These are phyloP conservation scores for Styela clava DNA, from an alignment of 23 tunicate species.

Conservation along the genomic window DNA sequence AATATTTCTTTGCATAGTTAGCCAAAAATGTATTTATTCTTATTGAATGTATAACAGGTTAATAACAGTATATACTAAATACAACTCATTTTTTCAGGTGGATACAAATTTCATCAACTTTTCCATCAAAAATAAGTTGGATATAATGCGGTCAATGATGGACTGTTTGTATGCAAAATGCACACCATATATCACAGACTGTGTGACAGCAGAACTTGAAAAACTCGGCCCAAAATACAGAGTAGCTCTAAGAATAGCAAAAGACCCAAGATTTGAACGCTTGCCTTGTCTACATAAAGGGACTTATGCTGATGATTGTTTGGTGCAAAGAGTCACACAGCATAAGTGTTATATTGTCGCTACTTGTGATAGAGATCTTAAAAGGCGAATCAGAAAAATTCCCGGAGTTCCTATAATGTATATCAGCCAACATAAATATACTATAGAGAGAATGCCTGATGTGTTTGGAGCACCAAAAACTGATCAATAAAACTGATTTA, in stretches of 20 bases:
- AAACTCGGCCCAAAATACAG: conserved; percentile 80
- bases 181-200: conserved; percentile 94
- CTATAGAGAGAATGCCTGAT: conserved; percentile 99
- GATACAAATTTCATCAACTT: conserved; percentile 98
- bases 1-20: too few species aligned
- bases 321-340: conserved; percentile 84
- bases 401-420: conserved; percentile 99
- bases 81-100: conserved; percentile 13
- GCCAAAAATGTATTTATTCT: too few species aligned
- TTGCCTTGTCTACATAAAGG: conserved; percentile 94
- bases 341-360: conserved; percentile 99
- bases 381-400: conserved; percentile 86
- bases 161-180: conserved; percentile 95
- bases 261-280: conserved; percentile 81
- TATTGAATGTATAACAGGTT: too few species aligned
- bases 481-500: conserved; percentile 43
- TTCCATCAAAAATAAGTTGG: conserved; percentile 92
- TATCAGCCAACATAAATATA: conserved; percentile 72
- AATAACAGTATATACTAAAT: too few species aligned
- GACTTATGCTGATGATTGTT: conserved; percentile 97
- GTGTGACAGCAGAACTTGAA: conserved; percentile 97
- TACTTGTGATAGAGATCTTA: conserved; percentile 95
- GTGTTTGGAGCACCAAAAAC: conserved; percentile 95
- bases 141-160: conserved; percentile 76
- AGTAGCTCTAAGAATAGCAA: conserved; percentile 85